Evolutionary conservation across 2,888 invertebrate species (phyloP), one percentile per base, ranked within the genome.

Genomic region (Phalera bucephala): DNA sequence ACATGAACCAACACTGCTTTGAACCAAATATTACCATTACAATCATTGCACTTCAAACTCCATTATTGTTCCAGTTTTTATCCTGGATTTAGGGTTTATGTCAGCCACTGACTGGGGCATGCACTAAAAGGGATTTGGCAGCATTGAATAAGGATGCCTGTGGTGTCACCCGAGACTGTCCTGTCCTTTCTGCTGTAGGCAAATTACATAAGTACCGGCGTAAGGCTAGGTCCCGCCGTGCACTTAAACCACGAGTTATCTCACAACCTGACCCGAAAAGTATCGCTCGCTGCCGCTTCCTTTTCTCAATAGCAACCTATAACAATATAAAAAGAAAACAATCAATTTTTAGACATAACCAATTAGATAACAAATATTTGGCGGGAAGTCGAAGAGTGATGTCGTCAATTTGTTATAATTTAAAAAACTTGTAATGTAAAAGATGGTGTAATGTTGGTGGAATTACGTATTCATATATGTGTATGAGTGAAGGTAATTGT

Each of bases 191-290:
- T 3, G 91, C 91, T 1, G 92, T 84, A 0, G 94, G 94, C 55
- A 94, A 77, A 53, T 93, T 91, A 64, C 94, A 94, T 29, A 96
- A 75, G 65, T 93, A 93, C 19, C 94, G 83, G 5, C 94, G 88
- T 41, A 96, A 91, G 15, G 94, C 93, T 39, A 96, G 83, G 72
- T 97, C 97, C 33, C 94, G 91, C 10, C 96, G 91, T 4, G 96
- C 96, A 53, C 95, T 95, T 30, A 96, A 77, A 0, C 96, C 96
- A 9, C 95, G 91, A 15, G 95, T 93, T 59, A 93, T 94, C 26
- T 93, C 93, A 33, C 95, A 95, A 10, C 95, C 95, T 26, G 95
- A 92, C 63, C 93, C 93, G 42, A 92, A 91, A 49, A 96, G 91
- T 2, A 95, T 88, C 31, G 91, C 92, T 7, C 93, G 90, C 41